Conservation (phyloP, 2,113 vertebrate species). For the Phalacrocorax brasilianus region DNA sequence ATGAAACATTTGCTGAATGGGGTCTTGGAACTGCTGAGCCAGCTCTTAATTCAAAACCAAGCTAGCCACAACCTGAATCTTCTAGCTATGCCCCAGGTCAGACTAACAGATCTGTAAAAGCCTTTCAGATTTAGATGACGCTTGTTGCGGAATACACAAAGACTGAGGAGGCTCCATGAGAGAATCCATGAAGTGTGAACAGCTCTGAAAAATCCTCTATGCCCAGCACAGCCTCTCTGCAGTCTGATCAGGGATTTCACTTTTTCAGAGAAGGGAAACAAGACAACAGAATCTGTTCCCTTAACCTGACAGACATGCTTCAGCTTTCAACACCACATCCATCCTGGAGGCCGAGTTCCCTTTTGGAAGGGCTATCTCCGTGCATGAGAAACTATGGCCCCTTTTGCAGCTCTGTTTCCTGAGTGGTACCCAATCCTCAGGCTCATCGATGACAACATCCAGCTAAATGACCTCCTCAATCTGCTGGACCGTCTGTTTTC, state of each 20-base stretch:
- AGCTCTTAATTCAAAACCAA: not conserved
- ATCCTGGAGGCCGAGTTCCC: not conserved
- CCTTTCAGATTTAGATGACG: not conserved
- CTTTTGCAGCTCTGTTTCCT: not conserved
- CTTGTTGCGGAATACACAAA: not conserved
- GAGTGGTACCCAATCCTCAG: not conserved
- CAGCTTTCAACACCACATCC: not conserved
- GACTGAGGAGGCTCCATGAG: not conserved
- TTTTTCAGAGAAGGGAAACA: not conserved
- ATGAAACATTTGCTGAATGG: not conserved
- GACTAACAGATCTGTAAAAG: not conserved
- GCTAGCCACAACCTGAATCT: not conserved
- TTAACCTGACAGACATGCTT: not conserved
- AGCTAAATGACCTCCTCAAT: not conserved
- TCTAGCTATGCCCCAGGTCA: not conserved
- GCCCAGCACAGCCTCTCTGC: not conserved
- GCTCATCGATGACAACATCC: fast-evolving
- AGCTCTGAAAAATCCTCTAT: not conserved
- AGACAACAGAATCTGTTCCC: not conserved
- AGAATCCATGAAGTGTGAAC: not conserved
- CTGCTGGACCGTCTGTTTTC: not conserved
- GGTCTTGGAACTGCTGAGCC: not conserved
- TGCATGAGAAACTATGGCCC: not conserved
- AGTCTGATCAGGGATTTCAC: not conserved
- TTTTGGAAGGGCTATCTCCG: not conserved